Evolutionary conservation across 2,797 vertebrate genomes (phyloP).

Genomic region (Microctenopoma steveboyesi): DNA sequence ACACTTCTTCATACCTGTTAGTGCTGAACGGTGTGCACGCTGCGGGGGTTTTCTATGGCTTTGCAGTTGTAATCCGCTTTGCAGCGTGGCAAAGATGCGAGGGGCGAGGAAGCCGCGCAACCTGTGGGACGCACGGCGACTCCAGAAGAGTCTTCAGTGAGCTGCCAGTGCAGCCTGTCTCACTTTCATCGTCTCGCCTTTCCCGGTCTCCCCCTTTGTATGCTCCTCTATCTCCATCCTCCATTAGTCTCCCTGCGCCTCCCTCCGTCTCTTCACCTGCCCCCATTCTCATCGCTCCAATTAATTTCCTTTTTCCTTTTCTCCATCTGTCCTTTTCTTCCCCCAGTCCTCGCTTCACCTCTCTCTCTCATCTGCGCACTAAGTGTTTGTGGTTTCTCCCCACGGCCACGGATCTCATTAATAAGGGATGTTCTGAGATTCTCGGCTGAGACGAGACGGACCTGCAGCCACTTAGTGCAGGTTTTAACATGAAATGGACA

Average conservation of each 20-base stretch:
- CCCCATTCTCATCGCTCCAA: conserved; percentile 22
- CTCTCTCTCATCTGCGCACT: conserved; percentile 19
- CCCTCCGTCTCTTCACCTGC: neutral
- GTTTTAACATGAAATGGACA: conserved; percentile 27
- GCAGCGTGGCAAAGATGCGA: conserved; percentile 51
- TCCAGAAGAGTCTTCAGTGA: conserved; percentile 28
- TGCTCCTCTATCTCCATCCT: conserved; percentile 30
- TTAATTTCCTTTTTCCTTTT: neutral
- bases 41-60: conserved; percentile 65
- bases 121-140: conserved; percentile 22
- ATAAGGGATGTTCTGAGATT: conserved; percentile 46
- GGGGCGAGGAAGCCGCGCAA: conserved; percentile 8
- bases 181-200: neutral
- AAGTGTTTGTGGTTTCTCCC: conserved; percentile 23
- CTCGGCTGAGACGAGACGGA: conserved; percentile 25
- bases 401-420: conserved; percentile 45
- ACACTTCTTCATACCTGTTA: conserved; percentile 46
- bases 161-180: conserved; percentile 2
- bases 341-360: conserved; percentile 15
- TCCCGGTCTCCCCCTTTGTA: conserved; percentile 3
- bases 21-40: conserved; percentile 14
- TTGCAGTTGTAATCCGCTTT: conserved; percentile 63
- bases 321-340: conserved; percentile 12
- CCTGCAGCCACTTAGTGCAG: conserved; percentile 46
- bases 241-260: neutral